phyloP scores from a whole-genome alignment of 2,113 vertebrate genomes.

The Takifugu bimaculatus region DNA sequence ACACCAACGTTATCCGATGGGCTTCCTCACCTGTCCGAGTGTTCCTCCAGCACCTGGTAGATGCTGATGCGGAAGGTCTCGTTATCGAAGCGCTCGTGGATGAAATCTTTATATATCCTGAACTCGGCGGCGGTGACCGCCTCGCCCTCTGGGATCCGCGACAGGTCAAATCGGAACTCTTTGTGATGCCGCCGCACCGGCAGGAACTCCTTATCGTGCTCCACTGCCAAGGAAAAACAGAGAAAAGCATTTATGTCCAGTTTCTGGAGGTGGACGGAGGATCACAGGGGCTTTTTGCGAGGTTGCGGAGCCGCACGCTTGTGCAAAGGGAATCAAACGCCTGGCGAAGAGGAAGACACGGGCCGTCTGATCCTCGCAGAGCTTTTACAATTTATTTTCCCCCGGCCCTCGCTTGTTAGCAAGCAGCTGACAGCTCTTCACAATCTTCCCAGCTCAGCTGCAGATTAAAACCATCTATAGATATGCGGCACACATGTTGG shows the following conservation, averaged over 20 bases:
- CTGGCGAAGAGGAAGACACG: slow-evolving; percentile 13
- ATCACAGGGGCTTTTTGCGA: neutral
- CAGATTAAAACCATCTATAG: slow-evolving; percentile 40
- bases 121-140: slow-evolving; percentile 93
- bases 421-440: slow-evolving; percentile 29
- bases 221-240: slow-evolving; percentile 75
- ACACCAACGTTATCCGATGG: no score
- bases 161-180: slow-evolving; percentile 93
- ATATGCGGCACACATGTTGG: slow-evolving; percentile 45
- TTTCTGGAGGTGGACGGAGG: no score
- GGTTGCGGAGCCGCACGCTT: neutral
- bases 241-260: neutral
- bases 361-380: slow-evolving; percentile 1
- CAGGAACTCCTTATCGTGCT: slow-evolving; percentile 90
- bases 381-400: slow-evolving; percentile 2
- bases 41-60: slow-evolving; percentile 94
- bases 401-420: slow-evolving; percentile 21
- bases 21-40: slow-evolving; percentile 80
- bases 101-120: slow-evolving; percentile 94
- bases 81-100: slow-evolving; percentile 87
- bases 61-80: slow-evolving; percentile 93
- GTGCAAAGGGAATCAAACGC: slow-evolving; percentile 12
- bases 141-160: slow-evolving; percentile 92
- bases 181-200: slow-evolving; percentile 88
- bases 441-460: slow-evolving; percentile 7